Conservation (phyloP, 2,888 invertebrate species). For the Chloroclystis v-ata region DNA sequence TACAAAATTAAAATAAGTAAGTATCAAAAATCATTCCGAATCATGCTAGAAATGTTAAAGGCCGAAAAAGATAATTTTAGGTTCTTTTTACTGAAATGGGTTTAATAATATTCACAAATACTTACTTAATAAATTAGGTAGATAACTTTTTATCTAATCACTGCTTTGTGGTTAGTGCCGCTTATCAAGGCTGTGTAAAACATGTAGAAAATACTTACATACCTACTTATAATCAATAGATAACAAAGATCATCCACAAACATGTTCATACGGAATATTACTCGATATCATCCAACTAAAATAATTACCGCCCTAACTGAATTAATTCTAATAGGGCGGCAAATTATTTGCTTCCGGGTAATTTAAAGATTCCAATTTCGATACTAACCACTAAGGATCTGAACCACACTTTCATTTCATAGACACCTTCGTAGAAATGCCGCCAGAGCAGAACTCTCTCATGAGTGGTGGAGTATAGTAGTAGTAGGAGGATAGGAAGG, state of each 20-base stretch:
- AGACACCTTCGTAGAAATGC: background rate
- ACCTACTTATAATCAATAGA: background rate
- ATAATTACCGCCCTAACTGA: background rate
- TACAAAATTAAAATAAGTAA: too few species aligned
- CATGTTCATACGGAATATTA: slow-evolving; percentile 1
- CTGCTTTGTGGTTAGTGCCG: too few species aligned
- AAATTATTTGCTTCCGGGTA: slow-evolving; percentile 4
- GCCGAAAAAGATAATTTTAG: too few species aligned
- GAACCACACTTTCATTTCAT: background rate
- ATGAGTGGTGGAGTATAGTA: background rate
- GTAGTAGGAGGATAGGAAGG: slow-evolving; percentile 4
- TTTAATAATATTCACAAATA: too few species aligned
- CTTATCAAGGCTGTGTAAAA: slow-evolving; percentile 3
- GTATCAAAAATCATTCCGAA: too few species aligned
- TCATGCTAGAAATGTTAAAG: too few species aligned
- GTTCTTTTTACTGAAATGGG: too few species aligned
- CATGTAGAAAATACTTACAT: slow-evolving; percentile 2
- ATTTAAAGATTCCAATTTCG: background rate
- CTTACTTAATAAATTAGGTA: too few species aligned
- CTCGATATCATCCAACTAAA: background rate
- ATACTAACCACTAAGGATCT: too few species aligned
- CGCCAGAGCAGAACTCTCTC: too few species aligned
- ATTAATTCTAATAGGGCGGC: slow-evolving; percentile 2
- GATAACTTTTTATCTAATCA: too few species aligned
- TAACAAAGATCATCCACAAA: background rate